Evolutionary conservation across 92 coral and sea anemone genomes (phyloP), one percentile per base, ranked within the genome.

Genomic region (Chrysogorgia sp.): DNA sequence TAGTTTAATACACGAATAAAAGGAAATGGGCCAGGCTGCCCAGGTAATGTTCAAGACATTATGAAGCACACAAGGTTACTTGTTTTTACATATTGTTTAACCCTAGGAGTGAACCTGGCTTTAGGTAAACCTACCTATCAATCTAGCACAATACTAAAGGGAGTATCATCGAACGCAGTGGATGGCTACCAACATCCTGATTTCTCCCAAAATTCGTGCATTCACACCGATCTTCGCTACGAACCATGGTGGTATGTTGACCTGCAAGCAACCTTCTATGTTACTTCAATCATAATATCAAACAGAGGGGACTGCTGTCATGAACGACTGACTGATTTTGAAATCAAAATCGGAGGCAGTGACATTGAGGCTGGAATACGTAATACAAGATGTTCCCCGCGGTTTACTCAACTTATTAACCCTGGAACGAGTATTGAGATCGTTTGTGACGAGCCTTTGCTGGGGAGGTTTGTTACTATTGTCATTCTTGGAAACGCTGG

Each of bases 241-340:
- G 32, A 40, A 4, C 57, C 74, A 6, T 67, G 74, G 74, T 67
- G 74, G 74, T 19, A 20, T 0, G 34, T 67, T 0, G 74, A 67
- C 47, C 56, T 67, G 8, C 57, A 23, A 35, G 58, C 41, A 5
- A 34, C 26, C 29, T 67, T 35, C 30, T 67, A 43, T 13, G 74
- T 67, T 0, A 67, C 74, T 14, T 67, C 58, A 13, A 55, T 67
- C 40, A 55, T 40, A 10, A 67, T 67, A 22, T 40, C 74, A 8
- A 67, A 67, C 58, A 37, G 74, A 41, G 55, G 74, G 6, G 74
- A 67, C 47, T 67, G 74, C 43, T 67, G 74, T 31, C n/a, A 41
- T 5, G 74, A 67, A 9, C 41, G 56, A 22, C 29, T 67, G 6
- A 17, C 23, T 1, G 28, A 43, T 25, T 67, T 67, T 40, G 74